phyloP scores from a whole-genome alignment of 1,140 invertebrate species.

The Magallana ariakensis region DNA sequence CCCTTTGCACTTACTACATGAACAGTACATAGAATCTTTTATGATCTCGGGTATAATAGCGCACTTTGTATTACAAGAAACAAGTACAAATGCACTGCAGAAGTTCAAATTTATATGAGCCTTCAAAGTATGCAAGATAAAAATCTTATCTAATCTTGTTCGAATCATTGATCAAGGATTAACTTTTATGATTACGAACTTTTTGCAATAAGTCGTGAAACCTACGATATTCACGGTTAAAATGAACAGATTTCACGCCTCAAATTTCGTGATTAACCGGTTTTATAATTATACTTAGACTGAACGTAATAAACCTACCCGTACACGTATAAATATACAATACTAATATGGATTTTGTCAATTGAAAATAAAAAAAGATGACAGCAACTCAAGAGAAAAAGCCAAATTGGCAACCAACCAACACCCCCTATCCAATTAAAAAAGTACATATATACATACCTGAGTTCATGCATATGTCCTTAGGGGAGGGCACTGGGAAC shows the following conservation, averaged over 20 bases:
- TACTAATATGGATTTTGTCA: too few species aligned
- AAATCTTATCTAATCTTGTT: background rate
- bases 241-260: background rate
- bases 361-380: too few species aligned
- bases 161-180: background rate
- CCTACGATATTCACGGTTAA: background rate
- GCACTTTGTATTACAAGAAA: background rate
- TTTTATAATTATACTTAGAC: too few species aligned
- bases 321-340: too few species aligned
- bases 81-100: slow-evolving; percentile 2
- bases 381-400: too few species aligned
- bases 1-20: too few species aligned
- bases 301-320: too few species aligned
- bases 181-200: background rate
- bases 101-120: background rate
- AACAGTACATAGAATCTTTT: background rate
- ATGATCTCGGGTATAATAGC: background rate
- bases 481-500: background rate
- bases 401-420: too few species aligned
- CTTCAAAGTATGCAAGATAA: background rate
- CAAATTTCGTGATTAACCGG: too few species aligned
- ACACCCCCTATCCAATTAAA: too few species aligned
- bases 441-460: background rate
- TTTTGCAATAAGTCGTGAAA: background rate
- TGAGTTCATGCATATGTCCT: slow-evolving; percentile 25